Base-by-base conservation (phyloP, 2,797 vertebrate species). In the Poecilia gillii region DNA sequence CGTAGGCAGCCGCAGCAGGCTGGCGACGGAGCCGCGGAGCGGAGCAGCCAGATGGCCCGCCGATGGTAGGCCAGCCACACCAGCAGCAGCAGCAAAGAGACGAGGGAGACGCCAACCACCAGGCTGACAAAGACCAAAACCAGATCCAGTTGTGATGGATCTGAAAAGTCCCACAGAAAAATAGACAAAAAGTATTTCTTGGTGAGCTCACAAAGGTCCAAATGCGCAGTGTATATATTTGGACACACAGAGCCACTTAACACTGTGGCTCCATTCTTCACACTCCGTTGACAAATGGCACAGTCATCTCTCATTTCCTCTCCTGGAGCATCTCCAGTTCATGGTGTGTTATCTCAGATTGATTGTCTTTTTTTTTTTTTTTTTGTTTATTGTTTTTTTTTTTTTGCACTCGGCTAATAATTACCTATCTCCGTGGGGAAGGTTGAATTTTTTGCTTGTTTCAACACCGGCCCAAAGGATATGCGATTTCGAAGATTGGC, bases 401-500 rank as follows among this genome's bases (percentile, higher is more conserved):
- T 90, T 92, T 88, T 79, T 77, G 84, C 73, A 79, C 87, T 81
- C 59, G 81, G 73, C 41, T 80, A 85, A 89, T 89, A 88, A 90
- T 95, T 93, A 94, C 92, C 89, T 85, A 85, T 90, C 82, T 91
- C 90, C 68, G 90, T 75, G 1, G 72, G 81, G 79, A 89, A 81
- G 55, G 91, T 87, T 46, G 88, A 91, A 85, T 91, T 90, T 68
- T 87, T 91, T 73, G 75, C 81, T 86, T 87, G 90, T 88, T 92
- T 94, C 84, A 94, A 74, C 87, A 91, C 74, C 46, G 90, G 90
- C 82, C 91, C 91, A 80, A 94, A 94, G 66, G 92, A 93, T 86
- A 94, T 93, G 74, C 84, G 87, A 85, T 94, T 94, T 81, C 83
- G 87, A 28, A 88, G 87, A 90, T 83, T 87, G 84, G 84, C 79